These are phyloP conservation scores for Dynastes grantii DNA, from an alignment of 2,888 invertebrate genomes.

Conservation along the genomic window DNA sequence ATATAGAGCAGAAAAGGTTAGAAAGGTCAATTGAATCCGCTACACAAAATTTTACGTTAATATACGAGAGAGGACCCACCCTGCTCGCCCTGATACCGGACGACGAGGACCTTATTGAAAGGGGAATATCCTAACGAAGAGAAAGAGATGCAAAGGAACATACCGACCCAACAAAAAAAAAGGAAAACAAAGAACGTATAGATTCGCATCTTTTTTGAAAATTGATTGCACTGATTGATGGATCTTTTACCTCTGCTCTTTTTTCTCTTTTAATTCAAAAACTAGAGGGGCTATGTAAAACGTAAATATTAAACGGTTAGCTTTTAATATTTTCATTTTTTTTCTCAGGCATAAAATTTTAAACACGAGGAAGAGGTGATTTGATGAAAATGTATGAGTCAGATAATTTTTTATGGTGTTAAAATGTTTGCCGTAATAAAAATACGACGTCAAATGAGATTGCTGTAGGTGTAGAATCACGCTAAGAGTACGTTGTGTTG, in stretches of 20 bases:
- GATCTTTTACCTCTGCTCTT: not conserved
- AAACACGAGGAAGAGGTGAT: not conserved
- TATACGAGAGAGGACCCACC: constrained; percentile 22
- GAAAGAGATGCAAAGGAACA: not conserved
- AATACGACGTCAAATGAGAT: too few species aligned
- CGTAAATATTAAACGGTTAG: not conserved
- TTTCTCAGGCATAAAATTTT: not conserved
- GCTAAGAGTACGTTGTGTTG: too few species aligned
- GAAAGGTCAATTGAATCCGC: constrained; percentile 43
- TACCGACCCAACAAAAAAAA: not conserved
- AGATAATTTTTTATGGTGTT: not conserved
- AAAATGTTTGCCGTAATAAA: too few species aligned
- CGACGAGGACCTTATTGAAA: constrained; percentile 33
- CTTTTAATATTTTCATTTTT: constrained; percentile 10
- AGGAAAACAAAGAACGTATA: constrained; percentile 11
- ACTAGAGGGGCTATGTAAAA: not conserved
- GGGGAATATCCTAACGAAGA: constrained; percentile 11
- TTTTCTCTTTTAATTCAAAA: constrained; percentile 7
- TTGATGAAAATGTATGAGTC: not conserved
- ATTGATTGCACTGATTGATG: constrained; percentile 33
- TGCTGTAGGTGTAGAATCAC: too few species aligned
- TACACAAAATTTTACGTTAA: constrained; percentile 43
- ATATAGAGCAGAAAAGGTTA: constrained; percentile 28
- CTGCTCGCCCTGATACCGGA: constrained; percentile 1
- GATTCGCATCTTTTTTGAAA: not conserved